Base-by-base conservation (phyloP, 1,140 invertebrate species). In the Parasteatoda tepidariorum region DNA sequence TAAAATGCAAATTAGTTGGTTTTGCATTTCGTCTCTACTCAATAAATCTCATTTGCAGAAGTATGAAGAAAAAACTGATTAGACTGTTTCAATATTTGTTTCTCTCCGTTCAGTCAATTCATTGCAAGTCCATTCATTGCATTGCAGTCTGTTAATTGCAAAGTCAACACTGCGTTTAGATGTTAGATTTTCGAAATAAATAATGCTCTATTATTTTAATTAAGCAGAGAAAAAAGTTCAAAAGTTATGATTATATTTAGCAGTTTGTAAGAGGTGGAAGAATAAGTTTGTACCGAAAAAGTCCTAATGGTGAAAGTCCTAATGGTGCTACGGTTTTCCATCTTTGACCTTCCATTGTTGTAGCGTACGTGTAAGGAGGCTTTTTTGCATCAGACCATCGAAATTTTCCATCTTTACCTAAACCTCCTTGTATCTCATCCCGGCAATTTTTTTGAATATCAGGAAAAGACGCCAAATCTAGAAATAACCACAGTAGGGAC, bases 401-500 rank as follows among this genome's bases (percentile, higher is more conserved):
- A 18, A 84, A 79, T 24, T 76, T 67, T 4, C 87, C 34, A 9
- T 79, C 84, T 41, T 33, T 38, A 3, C 88, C 87, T 59, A 87
- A 85, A 0, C 85, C 76, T 11, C 64, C 6, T 24, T 86, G 84
- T 18, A 88, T 85, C 57, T 88, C 87, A 13, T 86, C 64, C 7
- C 86, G 84, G 0, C 86, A 74, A 54, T 75, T 87, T 22, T 83
- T 57, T 61, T 88, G 87, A 18, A 87, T 48, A 3, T 88, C 84
- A 0, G 83, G 85, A 75, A 83, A 82, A 15, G 61, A 18, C 0
- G 66, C 83, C 73, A 88, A 83, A 3, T 75, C 83, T 1, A 86
- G 34, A 18, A 88, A 59, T 11, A 76, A n/a, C 86, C 87, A 88
- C 28, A 59, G 59, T 0, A 88, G 22, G 2, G 85, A 84, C 11